Conservation (phyloP, 1,140 invertebrate species). For the Drepana arcuata region DNA sequence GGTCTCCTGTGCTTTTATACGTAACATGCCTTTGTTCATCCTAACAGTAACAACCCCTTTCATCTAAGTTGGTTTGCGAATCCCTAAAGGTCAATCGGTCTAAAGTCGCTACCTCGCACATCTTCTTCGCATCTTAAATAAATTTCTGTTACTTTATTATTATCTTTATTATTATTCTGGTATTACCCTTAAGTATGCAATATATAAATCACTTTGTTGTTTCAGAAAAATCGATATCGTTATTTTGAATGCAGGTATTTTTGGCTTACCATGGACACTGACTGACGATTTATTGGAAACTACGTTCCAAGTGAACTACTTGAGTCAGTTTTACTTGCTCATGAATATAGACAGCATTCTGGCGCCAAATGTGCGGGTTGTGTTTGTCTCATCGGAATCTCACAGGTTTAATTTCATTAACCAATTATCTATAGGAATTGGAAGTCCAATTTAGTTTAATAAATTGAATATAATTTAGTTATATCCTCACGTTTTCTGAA, state of each 20-base stretch:
- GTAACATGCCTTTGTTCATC: slow-evolving; percentile 18
- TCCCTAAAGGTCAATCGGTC: no score
- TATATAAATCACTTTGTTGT: slow-evolving; percentile 14
- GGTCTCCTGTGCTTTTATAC: no score
- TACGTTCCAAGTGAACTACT: slow-evolving; percentile 89
- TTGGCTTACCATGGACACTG: slow-evolving; percentile 81
- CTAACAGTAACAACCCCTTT: no score
- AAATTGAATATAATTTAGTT: no score
- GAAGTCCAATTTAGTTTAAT: no score
- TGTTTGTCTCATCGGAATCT: slow-evolving; percentile 92
- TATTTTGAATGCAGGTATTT: slow-evolving; percentile 93
- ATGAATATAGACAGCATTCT: slow-evolving; percentile 82
- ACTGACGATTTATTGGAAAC: slow-evolving; percentile 91
- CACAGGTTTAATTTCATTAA: no score
- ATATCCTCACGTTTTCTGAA: no score
- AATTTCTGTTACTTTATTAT: no score
- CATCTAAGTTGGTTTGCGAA: no score
- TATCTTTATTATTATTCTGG: slow-evolving; percentile 4
- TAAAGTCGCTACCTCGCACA: no score
- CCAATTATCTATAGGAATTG: background rate
- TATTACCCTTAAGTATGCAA: background rate
- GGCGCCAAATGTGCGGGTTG: slow-evolving; percentile 78
- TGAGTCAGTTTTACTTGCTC: slow-evolving; percentile 89
- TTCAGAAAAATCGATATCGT: slow-evolving; percentile 86
- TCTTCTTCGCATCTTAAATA: no score